Conservation (phyloP, 1,140 invertebrate genomes). For the Panulirus ornatus region DNA sequence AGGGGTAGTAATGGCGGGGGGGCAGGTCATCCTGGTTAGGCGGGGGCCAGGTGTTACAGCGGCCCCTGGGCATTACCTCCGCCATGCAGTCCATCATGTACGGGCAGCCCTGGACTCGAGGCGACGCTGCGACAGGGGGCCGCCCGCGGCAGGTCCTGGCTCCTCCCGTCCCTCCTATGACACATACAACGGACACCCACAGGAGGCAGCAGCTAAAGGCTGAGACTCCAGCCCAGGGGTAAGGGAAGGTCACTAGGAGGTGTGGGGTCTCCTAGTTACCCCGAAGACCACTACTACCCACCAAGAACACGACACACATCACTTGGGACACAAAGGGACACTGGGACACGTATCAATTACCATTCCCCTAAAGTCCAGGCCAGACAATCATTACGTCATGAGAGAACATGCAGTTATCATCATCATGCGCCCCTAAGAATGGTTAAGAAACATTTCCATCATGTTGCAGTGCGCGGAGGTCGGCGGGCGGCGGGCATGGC, state of each 20-base stretch:
- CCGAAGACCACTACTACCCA: conserved; percentile 15
- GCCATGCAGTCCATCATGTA: conserved; percentile 57
- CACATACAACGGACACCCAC: conserved; percentile 26
- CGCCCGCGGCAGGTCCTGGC: conserved; percentile 4
- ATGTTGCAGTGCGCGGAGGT: conserved; percentile 8
- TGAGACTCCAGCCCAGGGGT: conserved; percentile 24
- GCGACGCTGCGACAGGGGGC: conserved; percentile 5
- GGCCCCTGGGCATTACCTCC: conserved; percentile 60
- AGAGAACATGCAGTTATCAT: conserved; percentile 52
- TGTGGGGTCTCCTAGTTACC: conserved; percentile 49
- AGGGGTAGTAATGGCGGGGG: conserved; percentile 44
- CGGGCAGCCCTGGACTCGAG: not conserved
- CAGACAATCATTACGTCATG: conserved; percentile 23
- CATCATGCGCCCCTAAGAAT: not conserved
- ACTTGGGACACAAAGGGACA: conserved; percentile 54
- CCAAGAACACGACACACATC: conserved; percentile 62
- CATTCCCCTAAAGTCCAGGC: conserved; percentile 25
- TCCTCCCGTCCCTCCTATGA: not conserved
- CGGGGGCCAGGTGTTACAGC: conserved; percentile 73
- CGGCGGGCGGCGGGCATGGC: conserved; percentile 4
- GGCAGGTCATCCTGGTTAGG: conserved; percentile 49
- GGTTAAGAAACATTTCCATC: conserved; percentile 42
- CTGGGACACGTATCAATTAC: conserved; percentile 40
- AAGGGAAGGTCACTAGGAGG: conserved; percentile 45
- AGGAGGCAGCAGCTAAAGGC: conserved; percentile 8